Percentiles rank a stretch among this genome's conserved stretches.
phyloP scores from a whole-genome alignment of 2,113 vertebrate species.

The Vulpes vulpes region DNA sequence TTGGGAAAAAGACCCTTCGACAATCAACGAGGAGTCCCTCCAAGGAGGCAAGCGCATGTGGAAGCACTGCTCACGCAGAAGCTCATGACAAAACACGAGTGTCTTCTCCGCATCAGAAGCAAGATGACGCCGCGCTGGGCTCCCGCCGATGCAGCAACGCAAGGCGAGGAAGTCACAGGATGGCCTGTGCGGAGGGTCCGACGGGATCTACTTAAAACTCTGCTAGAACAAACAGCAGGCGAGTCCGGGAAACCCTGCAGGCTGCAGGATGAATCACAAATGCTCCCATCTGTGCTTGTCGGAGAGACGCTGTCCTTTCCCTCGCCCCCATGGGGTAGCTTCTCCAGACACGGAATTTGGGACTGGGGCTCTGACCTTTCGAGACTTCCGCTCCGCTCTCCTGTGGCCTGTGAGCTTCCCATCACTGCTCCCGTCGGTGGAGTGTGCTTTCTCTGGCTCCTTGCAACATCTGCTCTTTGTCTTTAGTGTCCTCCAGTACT shows the following conservation, averaged over 20 bases:
- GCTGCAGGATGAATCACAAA: not conserved
- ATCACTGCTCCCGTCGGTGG: too few species aligned
- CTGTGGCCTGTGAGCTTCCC: not conserved
- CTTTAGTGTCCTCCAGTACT: not conserved
- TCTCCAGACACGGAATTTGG: not conserved
- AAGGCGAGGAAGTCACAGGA: not conserved
- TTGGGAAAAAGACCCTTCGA: not conserved
- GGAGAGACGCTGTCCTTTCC: not conserved
- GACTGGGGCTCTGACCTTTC: not conserved
- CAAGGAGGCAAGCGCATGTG: not conserved
- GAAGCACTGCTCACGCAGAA: not conserved
- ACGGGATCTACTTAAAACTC: not conserved
- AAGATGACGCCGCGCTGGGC: rapidly evolving
- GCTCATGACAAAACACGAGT: not conserved
- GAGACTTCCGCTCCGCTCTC: not conserved
- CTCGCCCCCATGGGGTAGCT: not conserved
- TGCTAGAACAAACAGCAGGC: not conserved
- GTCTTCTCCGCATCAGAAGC: not conserved
- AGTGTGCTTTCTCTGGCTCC: too few species aligned
- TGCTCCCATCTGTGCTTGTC: not conserved
- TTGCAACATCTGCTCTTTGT: not conserved
- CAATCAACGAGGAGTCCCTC: not conserved
- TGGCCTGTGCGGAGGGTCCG: not conserved
- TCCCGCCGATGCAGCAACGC: not conserved
- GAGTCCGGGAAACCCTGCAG: not conserved